Percentiles rank a stretch among this genome's conserved stretches.
phyloP scores from a whole-genome alignment of 2,797 vertebrate species.

The Galago senegalensis region DNA sequence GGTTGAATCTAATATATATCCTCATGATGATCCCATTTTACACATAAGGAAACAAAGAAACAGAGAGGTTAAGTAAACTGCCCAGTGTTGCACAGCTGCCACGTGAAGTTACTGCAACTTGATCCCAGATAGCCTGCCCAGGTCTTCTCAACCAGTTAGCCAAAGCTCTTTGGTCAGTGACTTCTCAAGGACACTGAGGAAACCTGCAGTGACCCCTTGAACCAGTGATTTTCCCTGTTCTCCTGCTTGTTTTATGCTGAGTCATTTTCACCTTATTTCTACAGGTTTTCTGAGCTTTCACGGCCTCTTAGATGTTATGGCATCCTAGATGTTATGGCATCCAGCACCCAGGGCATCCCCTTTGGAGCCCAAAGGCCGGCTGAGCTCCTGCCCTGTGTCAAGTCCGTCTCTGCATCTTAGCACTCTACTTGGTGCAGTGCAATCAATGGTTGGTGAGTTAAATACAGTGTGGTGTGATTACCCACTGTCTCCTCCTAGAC shows the following conservation, averaged over 20 bases:
- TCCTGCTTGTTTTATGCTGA: background rate
- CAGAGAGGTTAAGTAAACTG: background rate
- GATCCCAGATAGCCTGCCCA: no score
- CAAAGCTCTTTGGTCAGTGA: background rate
- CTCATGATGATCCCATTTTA: background rate
- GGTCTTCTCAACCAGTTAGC: background rate
- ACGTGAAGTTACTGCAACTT: background rate
- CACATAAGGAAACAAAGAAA: background rate
- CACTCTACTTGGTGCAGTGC: accelerated
- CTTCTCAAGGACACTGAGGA: background rate
- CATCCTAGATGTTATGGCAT: background rate
- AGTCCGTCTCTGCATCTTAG: background rate
- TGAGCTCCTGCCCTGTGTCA: background rate
- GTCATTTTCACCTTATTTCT: background rate
- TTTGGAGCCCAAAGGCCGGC: background rate
- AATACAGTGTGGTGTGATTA: background rate
- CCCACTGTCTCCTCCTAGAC: background rate
- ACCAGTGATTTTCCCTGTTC: background rate
- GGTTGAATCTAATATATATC: background rate
- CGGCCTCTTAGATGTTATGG: background rate
- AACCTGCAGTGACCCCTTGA: background rate
- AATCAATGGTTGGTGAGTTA: background rate
- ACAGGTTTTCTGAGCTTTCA: background rate
- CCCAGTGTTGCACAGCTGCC: background rate
- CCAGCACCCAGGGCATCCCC: background rate